Evolutionary conservation across 2,797 vertebrate genomes (phyloP).

Genomic region (Echiichthys vipera): DNA sequence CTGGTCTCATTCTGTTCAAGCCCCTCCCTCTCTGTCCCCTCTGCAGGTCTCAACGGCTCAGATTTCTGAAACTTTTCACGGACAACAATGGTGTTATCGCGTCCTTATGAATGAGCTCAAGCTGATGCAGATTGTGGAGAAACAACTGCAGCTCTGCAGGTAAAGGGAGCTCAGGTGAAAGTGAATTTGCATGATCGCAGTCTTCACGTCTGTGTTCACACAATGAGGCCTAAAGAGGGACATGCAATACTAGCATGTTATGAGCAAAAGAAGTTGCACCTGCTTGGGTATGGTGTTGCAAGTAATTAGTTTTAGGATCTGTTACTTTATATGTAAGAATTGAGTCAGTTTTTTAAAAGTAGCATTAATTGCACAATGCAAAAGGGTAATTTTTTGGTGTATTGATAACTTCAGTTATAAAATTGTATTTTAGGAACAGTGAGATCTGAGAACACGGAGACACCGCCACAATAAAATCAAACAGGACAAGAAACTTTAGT

Average conservation of each 20-base stretch:
- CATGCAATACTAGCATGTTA: not conserved
- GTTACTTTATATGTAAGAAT: not conserved
- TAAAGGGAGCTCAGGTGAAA: not conserved
- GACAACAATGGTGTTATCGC: not conserved
- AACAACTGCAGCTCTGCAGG: not conserved
- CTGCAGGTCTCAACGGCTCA: conserved; percentile 39
- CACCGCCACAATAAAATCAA: not conserved
- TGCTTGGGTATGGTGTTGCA: not conserved
- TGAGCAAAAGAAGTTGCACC: not conserved
- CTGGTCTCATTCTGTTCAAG: conserved; percentile 37
- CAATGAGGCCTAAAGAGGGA: not conserved
- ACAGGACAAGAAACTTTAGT: not conserved
- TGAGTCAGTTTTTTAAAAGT: not conserved
- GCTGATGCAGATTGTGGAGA: not conserved
- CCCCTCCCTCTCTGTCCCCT: not conserved
- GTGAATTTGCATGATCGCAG: not conserved
- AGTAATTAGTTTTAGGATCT: not conserved
- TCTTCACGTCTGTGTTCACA: not conserved
- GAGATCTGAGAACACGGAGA: not conserved
- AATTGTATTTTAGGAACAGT: not conserved
- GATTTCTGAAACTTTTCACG: conserved; percentile 63
- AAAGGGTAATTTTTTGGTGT: not conserved
- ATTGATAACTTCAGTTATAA: not conserved
- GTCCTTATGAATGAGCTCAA: not conserved
- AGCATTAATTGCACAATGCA: not conserved